Base-by-base conservation (phyloP, 2,888 invertebrate genomes). In the Amphipoea lucens region DNA sequence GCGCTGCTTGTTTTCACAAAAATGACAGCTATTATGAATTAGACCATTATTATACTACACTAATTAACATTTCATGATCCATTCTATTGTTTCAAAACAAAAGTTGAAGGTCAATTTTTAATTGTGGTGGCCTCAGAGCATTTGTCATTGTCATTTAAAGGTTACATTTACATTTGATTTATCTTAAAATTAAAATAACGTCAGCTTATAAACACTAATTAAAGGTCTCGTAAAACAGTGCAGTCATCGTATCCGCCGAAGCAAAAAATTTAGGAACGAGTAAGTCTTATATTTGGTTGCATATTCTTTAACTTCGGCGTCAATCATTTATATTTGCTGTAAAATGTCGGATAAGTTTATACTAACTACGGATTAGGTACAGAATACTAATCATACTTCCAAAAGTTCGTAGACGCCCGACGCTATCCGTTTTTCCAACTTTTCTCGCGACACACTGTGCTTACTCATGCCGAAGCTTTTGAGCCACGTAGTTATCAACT, bases 391-490 rank as follows among this genome's bases (percentile, higher is more conserved):
- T 85, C 91, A 89, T 96, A 98, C 98, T 91, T 97, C 93, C 75
- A 98, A 91, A 78, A 98, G 97, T 93, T 98, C 98, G 73, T 95
- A 92, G 62, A 98, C 97, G 36, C 98, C 97, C 23, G 95, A 92
- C 81, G 97, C 95, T 77, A 98, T 98, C 70, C 98, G 97, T 79
- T 96, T 94, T 92, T 98, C 98, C 92, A 98, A 95, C 85, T 97
- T 96, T 67, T 97, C 97, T 48, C 98, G 97, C 73, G 97, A 97
- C 23, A 95, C 90, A 68, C 98, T 97, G 83, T 97, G 97, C 91
- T 98, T 98, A 69, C 97, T 97, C 97, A 98, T 96, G 7, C 98
- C 98, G 87, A 98, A 97, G 89, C 97, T 97, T 92, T 98, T 98
- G 7, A 99, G 95, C 96, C 98, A 98, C n/a, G 97, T 96, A 23